Percentiles rank a stretch among this genome's conserved stretches.
These are phyloP conservation scores for Mesopsocus fuscifrons DNA, from an alignment of 2,888 invertebrate genomes.

Conservation along the genomic window DNA sequence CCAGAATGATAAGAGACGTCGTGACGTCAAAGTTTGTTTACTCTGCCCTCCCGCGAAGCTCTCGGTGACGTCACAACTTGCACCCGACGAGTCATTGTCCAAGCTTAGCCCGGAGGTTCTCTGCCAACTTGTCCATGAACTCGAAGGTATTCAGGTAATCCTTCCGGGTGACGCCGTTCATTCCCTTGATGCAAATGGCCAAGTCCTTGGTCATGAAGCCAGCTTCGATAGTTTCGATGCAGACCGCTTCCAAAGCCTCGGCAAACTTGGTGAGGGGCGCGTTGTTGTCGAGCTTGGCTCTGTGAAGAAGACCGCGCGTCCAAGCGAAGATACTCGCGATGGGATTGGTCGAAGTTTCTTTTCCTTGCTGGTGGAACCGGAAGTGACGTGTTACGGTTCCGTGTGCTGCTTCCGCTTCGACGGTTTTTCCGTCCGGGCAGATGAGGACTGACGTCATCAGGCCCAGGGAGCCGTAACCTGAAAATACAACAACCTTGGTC, in stretches of 20 bases:
- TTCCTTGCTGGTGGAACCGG: conserved; percentile 75
- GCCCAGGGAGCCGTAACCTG: conserved; percentile 83
- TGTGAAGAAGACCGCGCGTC: conserved; percentile 83
- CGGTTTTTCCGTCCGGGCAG: conserved; percentile 94
- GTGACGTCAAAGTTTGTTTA: too few species aligned
- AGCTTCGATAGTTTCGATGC: conserved; percentile 84
- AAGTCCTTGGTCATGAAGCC: conserved; percentile 97
- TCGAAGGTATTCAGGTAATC: conserved; percentile 96
- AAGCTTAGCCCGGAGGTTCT: conserved; percentile 55
- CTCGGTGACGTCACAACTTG: too few species aligned
- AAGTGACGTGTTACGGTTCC: conserved; percentile 91
- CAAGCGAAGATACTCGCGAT: conserved; percentile 99
- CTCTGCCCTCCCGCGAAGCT: too few species aligned
- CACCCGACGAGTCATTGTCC: conserved; percentile 36
- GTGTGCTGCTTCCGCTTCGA: conserved; percentile 96
- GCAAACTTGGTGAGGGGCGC: conserved; percentile 55
- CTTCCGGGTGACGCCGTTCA: conserved; percentile 43
- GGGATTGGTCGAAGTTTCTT: conserved; percentile 97
- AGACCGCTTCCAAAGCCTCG: conserved; percentile 72
- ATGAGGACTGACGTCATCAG: conserved; percentile 95
- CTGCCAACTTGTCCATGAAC: conserved; percentile 87
- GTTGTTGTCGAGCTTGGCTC: conserved; percentile 87
- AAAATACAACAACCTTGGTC: too few species aligned
- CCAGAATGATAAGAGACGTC: too few species aligned
- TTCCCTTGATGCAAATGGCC: conserved; percentile 93